phyloP scores from a whole-genome alignment of 2,888 invertebrate genomes.

The Rotaria sp. region DNA sequence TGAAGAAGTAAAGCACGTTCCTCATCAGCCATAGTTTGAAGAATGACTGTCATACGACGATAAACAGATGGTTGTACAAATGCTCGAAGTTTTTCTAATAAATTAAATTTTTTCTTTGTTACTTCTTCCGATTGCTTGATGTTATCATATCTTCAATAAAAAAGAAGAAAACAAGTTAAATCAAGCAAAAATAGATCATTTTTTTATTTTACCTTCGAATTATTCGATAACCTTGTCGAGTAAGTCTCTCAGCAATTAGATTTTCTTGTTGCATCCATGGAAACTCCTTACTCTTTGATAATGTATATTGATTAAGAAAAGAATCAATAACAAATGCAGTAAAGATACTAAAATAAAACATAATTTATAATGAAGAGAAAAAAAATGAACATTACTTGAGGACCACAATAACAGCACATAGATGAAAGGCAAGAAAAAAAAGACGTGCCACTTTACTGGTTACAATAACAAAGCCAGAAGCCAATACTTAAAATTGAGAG shows the following conservation, averaged over 20 bases:
- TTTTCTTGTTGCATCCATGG: constrained; percentile 14
- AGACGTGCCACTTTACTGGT: constrained; percentile 52
- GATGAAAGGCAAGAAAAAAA: constrained; percentile 57
- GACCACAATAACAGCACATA: constrained; percentile 56
- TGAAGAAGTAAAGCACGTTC: background rate
- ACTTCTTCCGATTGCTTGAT: background rate
- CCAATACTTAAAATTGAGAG: constrained; percentile 47
- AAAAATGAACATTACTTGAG: constrained; percentile 53
- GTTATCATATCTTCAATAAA: background rate
- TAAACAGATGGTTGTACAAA: background rate
- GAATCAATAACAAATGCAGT: constrained; percentile 58
- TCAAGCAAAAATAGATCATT: no score
- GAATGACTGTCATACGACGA: background rate
- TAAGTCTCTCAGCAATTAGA: background rate
- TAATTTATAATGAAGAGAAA: background rate
- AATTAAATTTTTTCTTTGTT: background rate
- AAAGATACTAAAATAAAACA: constrained; percentile 54
- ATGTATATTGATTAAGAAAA: constrained; percentile 55
- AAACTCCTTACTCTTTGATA: constrained; percentile 6
- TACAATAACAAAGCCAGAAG: constrained; percentile 54
- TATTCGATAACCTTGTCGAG: background rate
- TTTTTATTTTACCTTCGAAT: background rate
- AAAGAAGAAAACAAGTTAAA: background rate
- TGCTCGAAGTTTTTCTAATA: background rate
- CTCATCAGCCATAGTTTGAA: background rate